Conservation (phyloP, 2,113 vertebrate genomes). For the Psittacula cyanocephala region DNA sequence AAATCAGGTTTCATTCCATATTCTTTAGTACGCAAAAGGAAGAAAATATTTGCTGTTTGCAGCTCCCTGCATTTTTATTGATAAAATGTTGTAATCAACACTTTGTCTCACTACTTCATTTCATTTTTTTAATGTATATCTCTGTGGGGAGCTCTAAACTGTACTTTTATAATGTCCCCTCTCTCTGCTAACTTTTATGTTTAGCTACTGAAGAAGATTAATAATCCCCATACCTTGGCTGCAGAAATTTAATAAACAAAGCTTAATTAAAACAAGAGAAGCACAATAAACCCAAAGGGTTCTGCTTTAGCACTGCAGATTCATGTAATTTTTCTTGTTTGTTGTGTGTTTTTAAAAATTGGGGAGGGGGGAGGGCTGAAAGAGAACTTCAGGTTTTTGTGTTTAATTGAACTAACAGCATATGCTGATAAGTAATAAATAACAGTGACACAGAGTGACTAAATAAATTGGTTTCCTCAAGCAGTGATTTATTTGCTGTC, state of each 20-base stretch:
- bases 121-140: conserved; percentile 3
- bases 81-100: neutral
- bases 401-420: conserved; percentile 87
- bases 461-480: conserved; percentile 87
- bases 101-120: conserved; percentile 16
- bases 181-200: conserved; percentile 42
- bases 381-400: conserved; percentile 70
- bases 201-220: conserved; percentile 53
- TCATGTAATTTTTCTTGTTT: conserved; percentile 58
- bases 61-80: conserved; percentile 10
- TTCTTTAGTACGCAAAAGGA: neutral
- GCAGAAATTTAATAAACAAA: conserved; percentile 59
- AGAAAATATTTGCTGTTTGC: neutral
- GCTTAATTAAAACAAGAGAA: conserved; percentile 62
- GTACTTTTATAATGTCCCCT: conserved; percentile 39
- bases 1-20: neutral
- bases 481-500: conserved; percentile 83
- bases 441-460: conserved; percentile 81
- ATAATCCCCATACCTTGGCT: conserved; percentile 39
- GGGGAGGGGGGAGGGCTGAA: neutral
- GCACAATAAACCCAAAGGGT: conserved; percentile 45
- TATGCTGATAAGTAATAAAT: conserved; percentile 91
- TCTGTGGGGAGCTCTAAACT: conserved; percentile 18
- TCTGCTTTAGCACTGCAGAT: conserved; percentile 45
- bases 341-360: conserved; percentile 45